Conservation (phyloP, 2,113 vertebrate species). For the Symphodus melops region DNA sequence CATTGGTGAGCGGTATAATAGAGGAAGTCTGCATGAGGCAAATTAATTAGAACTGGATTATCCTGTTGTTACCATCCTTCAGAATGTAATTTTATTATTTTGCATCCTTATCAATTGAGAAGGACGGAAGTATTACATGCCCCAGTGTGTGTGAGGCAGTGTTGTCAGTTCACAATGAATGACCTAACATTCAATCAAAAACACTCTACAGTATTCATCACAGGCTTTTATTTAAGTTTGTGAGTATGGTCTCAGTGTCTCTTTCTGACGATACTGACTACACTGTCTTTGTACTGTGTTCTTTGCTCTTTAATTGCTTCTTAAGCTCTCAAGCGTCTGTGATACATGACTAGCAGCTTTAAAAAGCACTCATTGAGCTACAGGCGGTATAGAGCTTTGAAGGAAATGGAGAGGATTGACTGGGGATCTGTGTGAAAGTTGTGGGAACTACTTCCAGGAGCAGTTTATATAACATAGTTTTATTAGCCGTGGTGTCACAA, state of each 20-base stretch:
- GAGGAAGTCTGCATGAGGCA: conserved; percentile 22
- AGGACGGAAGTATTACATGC: conserved; percentile 55
- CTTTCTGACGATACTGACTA: conserved; percentile 20
- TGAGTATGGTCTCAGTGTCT: conserved; percentile 39
- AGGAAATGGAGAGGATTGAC: conserved; percentile 19
- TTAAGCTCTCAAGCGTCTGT: conserved; percentile 2
- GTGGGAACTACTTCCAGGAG: conserved; percentile 55
- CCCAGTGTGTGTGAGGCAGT: conserved; percentile 41
- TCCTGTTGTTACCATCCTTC: conserved; percentile 50
- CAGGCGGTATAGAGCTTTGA: conserved; percentile 10
- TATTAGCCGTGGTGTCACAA: conserved; percentile 51
- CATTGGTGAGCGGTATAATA: neutral
- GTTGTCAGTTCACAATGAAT: conserved; percentile 64
- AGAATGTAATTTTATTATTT: conserved; percentile 63
- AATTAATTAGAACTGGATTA: conserved; percentile 60
- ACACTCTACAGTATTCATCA: conserved; percentile 61
- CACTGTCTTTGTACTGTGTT: neutral
- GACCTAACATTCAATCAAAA: conserved; percentile 72
- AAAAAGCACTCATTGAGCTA: conserved; percentile 36
- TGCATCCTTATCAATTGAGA: conserved; percentile 61
- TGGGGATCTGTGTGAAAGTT: conserved; percentile 36
- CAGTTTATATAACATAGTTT: conserved; percentile 57
- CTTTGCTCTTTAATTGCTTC: conserved; percentile 18
- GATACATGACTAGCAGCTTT: conserved; percentile 34
- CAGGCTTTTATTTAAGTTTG: conserved; percentile 52